phyloP scores from a whole-genome alignment of 2,888 invertebrate genomes.

The Dilophus febrilis region DNA sequence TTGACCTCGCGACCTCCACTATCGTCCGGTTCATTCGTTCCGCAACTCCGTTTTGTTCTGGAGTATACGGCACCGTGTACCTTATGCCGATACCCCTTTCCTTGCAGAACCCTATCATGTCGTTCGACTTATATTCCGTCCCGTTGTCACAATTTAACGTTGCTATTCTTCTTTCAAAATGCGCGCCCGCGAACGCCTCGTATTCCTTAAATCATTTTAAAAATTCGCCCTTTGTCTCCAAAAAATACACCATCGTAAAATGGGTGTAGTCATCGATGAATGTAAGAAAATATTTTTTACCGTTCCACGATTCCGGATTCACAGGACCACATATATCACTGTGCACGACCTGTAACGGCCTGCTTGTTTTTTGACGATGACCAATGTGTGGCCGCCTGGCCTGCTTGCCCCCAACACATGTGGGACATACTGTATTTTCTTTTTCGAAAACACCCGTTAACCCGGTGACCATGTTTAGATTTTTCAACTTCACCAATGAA shows the following conservation, averaged over 20 bases:
- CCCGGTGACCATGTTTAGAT: neutral
- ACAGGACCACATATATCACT: slow-evolving; percentile 2
- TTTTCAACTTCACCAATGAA: neutral
- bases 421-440: slow-evolving; percentile 1
- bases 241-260: neutral
- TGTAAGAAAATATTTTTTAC: neutral
- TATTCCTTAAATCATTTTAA: slow-evolving; percentile 1
- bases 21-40: slow-evolving; percentile 5
- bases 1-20: slow-evolving; percentile 5
- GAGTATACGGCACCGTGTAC: slow-evolving; percentile 3
- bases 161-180: neutral
- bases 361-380: neutral
- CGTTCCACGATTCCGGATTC: neutral
- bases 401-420: slow-evolving; percentile 3
- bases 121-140: slow-evolving; percentile 4
- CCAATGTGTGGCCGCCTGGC: neutral
- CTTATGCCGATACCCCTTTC: neutral
- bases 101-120: neutral
- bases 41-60: slow-evolving; percentile 5
- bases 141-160: slow-evolving; percentile 3
- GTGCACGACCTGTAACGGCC: slow-evolving; percentile 1
- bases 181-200: neutral
- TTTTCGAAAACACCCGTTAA: neutral
- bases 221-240: slow-evolving; percentile 1
- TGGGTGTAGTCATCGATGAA: too few relatives aligned